Evolutionary conservation across 2,797 vertebrate genomes (phyloP), one percentile per base, ranked within the genome.

Genomic region (Benthosema pterotum): DNA sequence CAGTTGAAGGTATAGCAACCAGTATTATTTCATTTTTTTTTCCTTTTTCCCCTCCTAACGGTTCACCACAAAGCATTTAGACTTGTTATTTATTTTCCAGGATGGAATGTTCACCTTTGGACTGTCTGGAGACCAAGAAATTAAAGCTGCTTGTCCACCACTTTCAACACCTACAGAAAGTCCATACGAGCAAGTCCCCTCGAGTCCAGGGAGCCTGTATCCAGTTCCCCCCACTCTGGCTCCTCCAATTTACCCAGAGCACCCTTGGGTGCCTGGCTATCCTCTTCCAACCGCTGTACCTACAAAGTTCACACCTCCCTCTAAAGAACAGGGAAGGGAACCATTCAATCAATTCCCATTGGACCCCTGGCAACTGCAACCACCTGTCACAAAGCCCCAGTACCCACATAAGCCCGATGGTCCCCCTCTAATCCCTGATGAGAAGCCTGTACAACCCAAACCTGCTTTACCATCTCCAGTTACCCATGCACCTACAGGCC

Each of bases 91-190:
- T 66, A 0, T 49, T 1, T 85, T 72, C 0, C 63, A 93, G 92
- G 82, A 88, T 89, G 89, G 87, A 19, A 72, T 91, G 75, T 90
- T 88, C 47, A 83, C 74, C 0, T 52, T 93, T 49, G 68, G 75
- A 42, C 57, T 93, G 7, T 59, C 61, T 68, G 76, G 67, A 11
- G 80, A 87, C 3, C 71, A 57, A 49, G 68, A 80, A 62, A 75
- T 71, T 3, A 79, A 70, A 47, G 65, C 91, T 45, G 89, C 87
- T 5, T 93, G 92, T 65, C 92, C 91, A 13, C 63, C 66, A 4
- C 14, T 76, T 17, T 72, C 57, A 9, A 55, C 65, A 49, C 13
- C 38, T 4, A 14, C 50, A 22, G 50, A 61, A 42, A 63, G 1
- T 14, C 43, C 28, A 32, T 2, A 48, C 19, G 43, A 11, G 11